phyloP scores from a whole-genome alignment of 2,797 vertebrate genomes.

The Chromis chromis region DNA sequence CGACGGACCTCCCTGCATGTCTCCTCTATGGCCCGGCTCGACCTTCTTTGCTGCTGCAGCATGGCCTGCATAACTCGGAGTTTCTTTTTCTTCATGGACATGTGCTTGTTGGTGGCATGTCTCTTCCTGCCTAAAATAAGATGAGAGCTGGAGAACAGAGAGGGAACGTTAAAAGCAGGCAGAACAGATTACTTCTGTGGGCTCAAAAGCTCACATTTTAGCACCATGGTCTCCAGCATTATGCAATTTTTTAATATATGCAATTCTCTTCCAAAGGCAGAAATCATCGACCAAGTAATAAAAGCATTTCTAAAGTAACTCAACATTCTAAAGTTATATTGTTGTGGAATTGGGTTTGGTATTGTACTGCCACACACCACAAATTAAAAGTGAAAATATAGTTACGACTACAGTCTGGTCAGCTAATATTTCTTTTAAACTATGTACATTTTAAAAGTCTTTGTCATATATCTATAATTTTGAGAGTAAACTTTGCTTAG shows the following conservation, averaged over 20 bases:
- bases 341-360: neutral
- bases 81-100: constrained; percentile 89
- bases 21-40: constrained; percentile 93
- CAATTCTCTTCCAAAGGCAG: neutral
- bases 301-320: neutral
- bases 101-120: constrained; percentile 78
- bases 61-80: constrained; percentile 93
- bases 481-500: no score
- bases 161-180: neutral
- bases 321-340: neutral
- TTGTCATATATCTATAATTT: no score
- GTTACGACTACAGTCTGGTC: neutral
- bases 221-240: neutral
- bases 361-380: no score
- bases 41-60: constrained; percentile 92
- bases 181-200: neutral
- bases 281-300: no score
- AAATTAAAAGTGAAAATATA: neutral
- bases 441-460: neutral
- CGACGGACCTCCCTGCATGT: constrained; percentile 94
- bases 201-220: neutral
- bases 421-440: neutral
- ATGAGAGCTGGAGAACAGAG: constrained; percentile 73
- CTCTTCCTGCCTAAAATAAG: constrained; percentile 86
- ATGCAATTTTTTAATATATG: neutral